These are phyloP conservation scores for Scaptodrosophila latifasciaeformis DNA, from an alignment of 2,888 invertebrate species.

Conservation along the genomic window DNA sequence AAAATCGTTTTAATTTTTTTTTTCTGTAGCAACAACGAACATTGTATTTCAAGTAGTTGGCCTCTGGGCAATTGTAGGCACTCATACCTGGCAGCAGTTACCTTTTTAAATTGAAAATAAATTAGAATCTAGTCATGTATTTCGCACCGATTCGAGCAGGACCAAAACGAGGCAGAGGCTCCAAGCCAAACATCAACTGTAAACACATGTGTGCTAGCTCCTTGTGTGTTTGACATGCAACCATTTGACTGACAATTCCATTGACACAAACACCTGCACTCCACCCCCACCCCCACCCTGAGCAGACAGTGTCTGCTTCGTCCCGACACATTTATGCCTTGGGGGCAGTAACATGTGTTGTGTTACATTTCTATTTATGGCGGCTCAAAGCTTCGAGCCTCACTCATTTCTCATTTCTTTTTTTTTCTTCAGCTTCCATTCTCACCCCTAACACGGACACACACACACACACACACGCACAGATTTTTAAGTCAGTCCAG, in stretches of 20 bases:
- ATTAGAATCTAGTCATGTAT: constrained; percentile 64
- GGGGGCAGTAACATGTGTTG: constrained; percentile 59
- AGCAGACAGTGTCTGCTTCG: too few species aligned
- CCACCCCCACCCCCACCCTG: constrained; percentile 23
- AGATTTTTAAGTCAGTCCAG: too few species aligned
- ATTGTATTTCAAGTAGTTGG: constrained; percentile 61
- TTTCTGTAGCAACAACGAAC: too few species aligned
- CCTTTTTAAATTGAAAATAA: constrained; percentile 66
- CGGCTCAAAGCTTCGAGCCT: background rate
- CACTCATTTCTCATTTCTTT: too few species aligned
- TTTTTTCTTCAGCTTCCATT: too few species aligned
- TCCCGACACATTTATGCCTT: constrained; percentile 35
- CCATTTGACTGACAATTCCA: constrained; percentile 5
- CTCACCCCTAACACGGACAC: too few species aligned
- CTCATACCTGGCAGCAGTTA: constrained; percentile 49
- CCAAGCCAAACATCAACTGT: background rate
- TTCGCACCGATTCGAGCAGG: constrained; percentile 65
- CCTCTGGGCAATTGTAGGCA: constrained; percentile 53
- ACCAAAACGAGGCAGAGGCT: too few species aligned
- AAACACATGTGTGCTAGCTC: background rate
- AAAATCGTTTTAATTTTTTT: background rate
- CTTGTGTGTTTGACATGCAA: constrained; percentile 15
- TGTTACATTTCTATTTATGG: constrained; percentile 65
- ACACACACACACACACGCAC: too few species aligned
- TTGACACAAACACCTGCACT: background rate